A percentile compares a stretch with the other conserved stretches of the same genome.
phyloP scores from a whole-genome alignment of 2,888 invertebrate species.

The Ecliptopera silaceata region DNA sequence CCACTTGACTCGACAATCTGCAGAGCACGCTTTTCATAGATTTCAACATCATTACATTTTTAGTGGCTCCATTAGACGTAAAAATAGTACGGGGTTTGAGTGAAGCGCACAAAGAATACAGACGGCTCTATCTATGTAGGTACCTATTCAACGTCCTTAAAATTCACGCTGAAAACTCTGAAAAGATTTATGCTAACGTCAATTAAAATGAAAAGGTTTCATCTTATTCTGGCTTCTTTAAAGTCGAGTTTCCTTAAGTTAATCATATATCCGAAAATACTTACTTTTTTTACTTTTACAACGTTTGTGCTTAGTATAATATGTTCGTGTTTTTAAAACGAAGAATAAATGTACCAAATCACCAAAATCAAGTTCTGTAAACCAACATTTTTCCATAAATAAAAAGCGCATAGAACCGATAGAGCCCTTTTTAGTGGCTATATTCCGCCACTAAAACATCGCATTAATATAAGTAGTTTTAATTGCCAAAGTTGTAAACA shows the following conservation, averaged over 20 bases:
- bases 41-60: constrained; percentile 54
- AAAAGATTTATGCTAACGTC: constrained; percentile 18
- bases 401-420: constrained; percentile 28
- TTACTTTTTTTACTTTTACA: no score
- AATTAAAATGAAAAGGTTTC: constrained; percentile 15
- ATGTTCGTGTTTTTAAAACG: no score
- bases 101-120: constrained; percentile 30
- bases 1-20: constrained; percentile 66
- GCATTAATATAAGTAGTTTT: constrained; percentile 40
- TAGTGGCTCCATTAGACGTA: constrained; percentile 49
- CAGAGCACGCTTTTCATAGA: constrained; percentile 50
- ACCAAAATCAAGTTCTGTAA: constrained; percentile 9
- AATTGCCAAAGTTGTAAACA: constrained; percentile 33
- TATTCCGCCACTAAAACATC: constrained; percentile 27
- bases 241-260: not conserved
- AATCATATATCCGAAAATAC: not conserved
- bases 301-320: no score
- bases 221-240: constrained; percentile 1
- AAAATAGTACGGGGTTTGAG: constrained; percentile 43
- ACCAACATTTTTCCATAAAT: constrained; percentile 16
- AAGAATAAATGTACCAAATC: no score
- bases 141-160: constrained; percentile 14
- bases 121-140: constrained; percentile 1
- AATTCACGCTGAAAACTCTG: constrained; percentile 17
- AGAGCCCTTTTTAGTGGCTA: constrained; percentile 2